Conservation (phyloP, 2,888 invertebrate species). For the Bimastos eiseni region DNA sequence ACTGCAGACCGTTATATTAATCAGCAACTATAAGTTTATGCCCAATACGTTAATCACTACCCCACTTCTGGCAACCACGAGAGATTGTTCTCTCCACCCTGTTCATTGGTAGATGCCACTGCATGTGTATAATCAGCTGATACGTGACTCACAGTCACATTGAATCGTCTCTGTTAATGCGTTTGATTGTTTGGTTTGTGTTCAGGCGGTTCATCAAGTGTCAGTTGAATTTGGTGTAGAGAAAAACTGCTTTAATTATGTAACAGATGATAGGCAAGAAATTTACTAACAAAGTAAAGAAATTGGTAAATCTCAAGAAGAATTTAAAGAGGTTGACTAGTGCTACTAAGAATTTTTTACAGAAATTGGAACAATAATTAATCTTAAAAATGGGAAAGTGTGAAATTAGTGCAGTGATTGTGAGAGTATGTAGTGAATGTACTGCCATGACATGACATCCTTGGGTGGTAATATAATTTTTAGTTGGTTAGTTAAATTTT, state of each 20-base stretch:
- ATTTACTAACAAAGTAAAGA: neutral
- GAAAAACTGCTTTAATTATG: neutral
- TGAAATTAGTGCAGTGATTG: neutral
- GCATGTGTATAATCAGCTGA: neutral
- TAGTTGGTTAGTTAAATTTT: neutral
- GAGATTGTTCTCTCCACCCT: too few relatives aligned
- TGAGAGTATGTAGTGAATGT: neutral
- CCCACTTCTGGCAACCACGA: too few relatives aligned
- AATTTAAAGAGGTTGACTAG: neutral
- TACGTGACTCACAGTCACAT: neutral
- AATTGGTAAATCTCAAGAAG: neutral
- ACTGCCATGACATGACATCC: neutral
- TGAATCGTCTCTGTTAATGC: neutral
- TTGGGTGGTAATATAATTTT: neutral
- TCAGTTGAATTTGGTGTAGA: neutral
- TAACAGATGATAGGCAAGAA: neutral
- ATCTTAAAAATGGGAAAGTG: neutral
- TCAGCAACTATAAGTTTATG: too few relatives aligned
- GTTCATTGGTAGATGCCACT: too few relatives aligned
- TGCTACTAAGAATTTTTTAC: neutral
- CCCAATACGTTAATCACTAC: too few relatives aligned
- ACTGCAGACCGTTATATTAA: too few relatives aligned
- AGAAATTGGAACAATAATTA: neutral
- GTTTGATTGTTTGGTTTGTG: neutral
- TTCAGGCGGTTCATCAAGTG: neutral